Evolutionary conservation across 2,888 invertebrate genomes (phyloP).

Genomic region (Schrankia costaestrigalis): DNA sequence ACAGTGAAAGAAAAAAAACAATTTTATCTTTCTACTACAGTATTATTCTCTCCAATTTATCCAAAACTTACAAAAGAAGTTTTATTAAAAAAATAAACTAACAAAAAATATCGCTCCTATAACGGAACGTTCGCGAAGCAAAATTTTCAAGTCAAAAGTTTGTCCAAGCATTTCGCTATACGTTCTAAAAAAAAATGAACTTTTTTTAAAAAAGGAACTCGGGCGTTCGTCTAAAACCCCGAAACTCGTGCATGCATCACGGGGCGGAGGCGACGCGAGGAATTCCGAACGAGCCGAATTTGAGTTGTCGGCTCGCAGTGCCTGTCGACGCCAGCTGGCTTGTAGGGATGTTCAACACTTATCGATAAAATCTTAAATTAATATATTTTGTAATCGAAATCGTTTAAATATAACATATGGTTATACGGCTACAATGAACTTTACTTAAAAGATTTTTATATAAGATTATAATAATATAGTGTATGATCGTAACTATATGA

Average conservation of each 20-base stretch:
- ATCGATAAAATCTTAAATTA: neutral
- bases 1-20: no score
- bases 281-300: conserved; percentile 67
- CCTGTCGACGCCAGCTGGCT: conserved; percentile 75
- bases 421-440: no score
- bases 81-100: neutral
- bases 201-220: conserved; percentile 10
- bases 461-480: no score
- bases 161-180: conserved; percentile 11
- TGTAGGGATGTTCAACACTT: conserved; percentile 41
- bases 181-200: conserved; percentile 8
- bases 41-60: no score
- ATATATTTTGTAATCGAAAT: neutral
- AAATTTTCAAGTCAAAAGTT: conserved; percentile 4
- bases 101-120: neutral
- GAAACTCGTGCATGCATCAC: conserved; percentile 55
- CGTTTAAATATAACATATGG: neutral
- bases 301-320: conserved; percentile 59
- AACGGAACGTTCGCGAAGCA: conserved; percentile 6
- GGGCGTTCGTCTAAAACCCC: conserved; percentile 26
- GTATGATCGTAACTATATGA: no score
- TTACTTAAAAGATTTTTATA: no score
- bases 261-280: conserved; percentile 65
- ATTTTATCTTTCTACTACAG: no score
- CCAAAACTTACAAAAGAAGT: neutral